Conservation (phyloP, 2,113 vertebrate species). For the Sinocyclocheilus anshuiensis region DNA sequence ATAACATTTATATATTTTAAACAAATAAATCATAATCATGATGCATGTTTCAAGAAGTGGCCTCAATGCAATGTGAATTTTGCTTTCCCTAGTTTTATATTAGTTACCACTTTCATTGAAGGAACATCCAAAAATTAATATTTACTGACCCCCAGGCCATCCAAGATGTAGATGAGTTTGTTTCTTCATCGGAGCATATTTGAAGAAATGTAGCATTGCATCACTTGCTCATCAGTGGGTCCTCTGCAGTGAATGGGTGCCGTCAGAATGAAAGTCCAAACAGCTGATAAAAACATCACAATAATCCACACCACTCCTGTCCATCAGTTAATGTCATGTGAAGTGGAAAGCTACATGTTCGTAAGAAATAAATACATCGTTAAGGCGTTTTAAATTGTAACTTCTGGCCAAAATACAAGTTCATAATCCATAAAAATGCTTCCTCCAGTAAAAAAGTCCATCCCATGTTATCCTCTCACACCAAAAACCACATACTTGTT, state of each 20-base stretch:
- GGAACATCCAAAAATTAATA: not conserved
- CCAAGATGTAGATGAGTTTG: not conserved
- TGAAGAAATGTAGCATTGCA: not conserved
- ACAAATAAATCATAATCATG: not conserved
- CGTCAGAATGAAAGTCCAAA: not conserved
- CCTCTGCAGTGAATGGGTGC: not conserved
- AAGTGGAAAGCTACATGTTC: no score
- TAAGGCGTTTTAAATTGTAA: not conserved
- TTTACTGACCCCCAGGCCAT: not conserved
- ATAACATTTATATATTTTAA: not conserved
- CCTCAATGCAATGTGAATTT: not conserved
- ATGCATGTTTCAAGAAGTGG: not conserved
- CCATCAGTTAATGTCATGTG: no score
- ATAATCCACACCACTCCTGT: no score
- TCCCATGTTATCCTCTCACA: no score
- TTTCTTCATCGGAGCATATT: not conserved
- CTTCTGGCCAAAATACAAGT: not conserved
- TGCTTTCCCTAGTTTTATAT: not conserved
- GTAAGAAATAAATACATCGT: no score
- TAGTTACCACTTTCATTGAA: not conserved
- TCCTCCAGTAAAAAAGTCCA: no score
- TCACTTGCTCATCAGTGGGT: not conserved
- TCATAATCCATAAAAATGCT: not conserved
- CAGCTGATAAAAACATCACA: not conserved
- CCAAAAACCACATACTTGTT: no score